Evolutionary conservation across 2,888 invertebrate species (phyloP).

Genomic region (Ichneumoninae sp.): DNA sequence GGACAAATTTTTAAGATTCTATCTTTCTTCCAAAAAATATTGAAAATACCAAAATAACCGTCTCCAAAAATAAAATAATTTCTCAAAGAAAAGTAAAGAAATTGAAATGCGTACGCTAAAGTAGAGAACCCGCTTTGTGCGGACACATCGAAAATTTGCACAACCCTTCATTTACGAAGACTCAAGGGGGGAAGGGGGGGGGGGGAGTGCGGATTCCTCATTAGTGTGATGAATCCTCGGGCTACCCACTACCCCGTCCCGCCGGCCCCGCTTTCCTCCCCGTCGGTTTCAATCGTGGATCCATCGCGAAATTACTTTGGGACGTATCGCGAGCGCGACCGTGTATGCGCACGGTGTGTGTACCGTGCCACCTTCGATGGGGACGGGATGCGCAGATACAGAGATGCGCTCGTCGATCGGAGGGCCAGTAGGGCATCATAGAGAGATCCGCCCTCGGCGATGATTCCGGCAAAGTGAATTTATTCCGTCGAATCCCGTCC

Average conservation of each 20-base stretch:
- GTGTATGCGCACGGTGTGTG: constrained; percentile 1
- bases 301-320: constrained; percentile 40
- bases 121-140: neutral
- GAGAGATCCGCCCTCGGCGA: constrained; percentile 33
- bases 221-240: constrained; percentile 36
- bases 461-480: constrained; percentile 61
- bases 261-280: neutral
- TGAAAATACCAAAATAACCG: neutral
- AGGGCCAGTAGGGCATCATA: constrained; percentile 16
- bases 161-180: constrained; percentile 3
- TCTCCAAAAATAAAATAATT: neutral
- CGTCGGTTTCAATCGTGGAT: constrained; percentile 48
- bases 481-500: constrained; percentile 35
- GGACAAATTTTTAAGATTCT: neutral
- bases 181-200: too few species aligned
- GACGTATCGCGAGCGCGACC: constrained; percentile 7
- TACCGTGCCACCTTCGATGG: constrained; percentile 20
- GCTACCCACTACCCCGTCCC: neutral
- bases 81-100: neutral
- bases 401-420: constrained; percentile 25
- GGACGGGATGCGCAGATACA: constrained; percentile 12
- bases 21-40: neutral
- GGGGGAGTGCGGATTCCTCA: constrained; percentile 1
- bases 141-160: neutral
- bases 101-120: neutral